phyloP scores from a whole-genome alignment of 2,113 vertebrate species.

The Ceuthmochares aereus region DNA sequence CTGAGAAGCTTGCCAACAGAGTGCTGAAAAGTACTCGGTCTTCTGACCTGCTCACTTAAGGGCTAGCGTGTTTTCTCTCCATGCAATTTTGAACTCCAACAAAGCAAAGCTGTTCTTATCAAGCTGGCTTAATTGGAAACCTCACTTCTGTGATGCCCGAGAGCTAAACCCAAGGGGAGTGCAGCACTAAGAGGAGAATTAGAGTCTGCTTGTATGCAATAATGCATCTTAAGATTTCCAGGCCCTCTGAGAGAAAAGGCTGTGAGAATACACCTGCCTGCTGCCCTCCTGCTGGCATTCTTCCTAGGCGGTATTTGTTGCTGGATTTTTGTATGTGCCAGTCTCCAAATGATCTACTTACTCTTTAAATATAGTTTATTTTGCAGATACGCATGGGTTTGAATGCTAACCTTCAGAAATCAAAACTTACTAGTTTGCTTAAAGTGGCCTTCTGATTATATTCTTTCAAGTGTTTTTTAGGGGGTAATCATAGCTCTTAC shows the following conservation, averaged over 20 bases:
- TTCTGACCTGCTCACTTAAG: background rate
- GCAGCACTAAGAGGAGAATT: background rate
- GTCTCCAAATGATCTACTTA: background rate
- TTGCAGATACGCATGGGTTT: background rate
- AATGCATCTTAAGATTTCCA: background rate
- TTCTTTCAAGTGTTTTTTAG: background rate
- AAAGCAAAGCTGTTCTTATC: background rate
- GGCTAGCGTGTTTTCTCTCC: background rate
- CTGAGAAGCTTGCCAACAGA: background rate
- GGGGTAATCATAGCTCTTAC: background rate
- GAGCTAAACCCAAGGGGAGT: background rate
- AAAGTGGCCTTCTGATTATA: background rate
- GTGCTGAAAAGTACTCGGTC: background rate
- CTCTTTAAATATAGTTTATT: background rate
- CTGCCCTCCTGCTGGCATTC: background rate
- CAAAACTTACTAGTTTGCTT: background rate
- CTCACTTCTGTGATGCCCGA: fast-evolving
- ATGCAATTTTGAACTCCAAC: background rate
- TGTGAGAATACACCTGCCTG: background rate
- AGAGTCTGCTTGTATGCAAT: background rate
- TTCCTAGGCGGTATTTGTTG: background rate
- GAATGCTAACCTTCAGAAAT: background rate
- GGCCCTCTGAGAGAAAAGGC: background rate
- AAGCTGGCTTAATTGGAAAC: background rate
- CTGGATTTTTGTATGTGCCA: background rate